Conservation (phyloP, 37 sponge, comb jelly and placozoan species). For the Bolinopsis microptera region DNA sequence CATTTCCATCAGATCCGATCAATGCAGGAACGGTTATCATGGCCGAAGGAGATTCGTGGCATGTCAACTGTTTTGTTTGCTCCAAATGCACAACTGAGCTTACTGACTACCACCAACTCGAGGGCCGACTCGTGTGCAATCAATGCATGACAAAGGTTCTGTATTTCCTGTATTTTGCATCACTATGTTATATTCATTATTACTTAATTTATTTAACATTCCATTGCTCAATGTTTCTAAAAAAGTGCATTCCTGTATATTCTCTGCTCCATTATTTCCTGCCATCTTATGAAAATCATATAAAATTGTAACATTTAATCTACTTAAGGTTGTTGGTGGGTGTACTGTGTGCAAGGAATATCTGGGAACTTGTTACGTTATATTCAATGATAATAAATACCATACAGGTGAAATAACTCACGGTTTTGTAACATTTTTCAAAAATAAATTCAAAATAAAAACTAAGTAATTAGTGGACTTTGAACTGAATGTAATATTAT, state of each 20-base stretch:
- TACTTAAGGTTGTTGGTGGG: slow-evolving; percentile 13
- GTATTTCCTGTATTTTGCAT: no score
- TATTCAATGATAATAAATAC: neutral
- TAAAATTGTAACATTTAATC: no score
- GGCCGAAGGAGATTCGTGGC: slow-evolving; percentile 19
- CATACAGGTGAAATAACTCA: slow-evolving; percentile 4
- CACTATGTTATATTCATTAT: neutral
- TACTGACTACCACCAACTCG: neutral
- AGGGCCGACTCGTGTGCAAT: neutral
- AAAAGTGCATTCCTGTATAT: no score
- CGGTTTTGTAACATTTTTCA: no score
- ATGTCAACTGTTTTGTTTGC: slow-evolving; percentile 39
- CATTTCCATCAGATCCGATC: neutral
- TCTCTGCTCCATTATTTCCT: no score
- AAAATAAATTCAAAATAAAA: no score
- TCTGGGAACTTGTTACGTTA: neutral
- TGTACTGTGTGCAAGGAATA: neutral
- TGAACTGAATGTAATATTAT: no score
- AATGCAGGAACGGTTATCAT: neutral
- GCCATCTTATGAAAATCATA: no score
- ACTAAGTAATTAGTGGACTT: no score
- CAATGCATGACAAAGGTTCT: neutral
- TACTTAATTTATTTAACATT: neutral
- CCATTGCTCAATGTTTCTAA: no score
- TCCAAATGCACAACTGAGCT: neutral